Evolutionary conservation across 2,113 vertebrate genomes (phyloP), one percentile per base, ranked within the genome.

Genomic region (Odocoileus virginianus): DNA sequence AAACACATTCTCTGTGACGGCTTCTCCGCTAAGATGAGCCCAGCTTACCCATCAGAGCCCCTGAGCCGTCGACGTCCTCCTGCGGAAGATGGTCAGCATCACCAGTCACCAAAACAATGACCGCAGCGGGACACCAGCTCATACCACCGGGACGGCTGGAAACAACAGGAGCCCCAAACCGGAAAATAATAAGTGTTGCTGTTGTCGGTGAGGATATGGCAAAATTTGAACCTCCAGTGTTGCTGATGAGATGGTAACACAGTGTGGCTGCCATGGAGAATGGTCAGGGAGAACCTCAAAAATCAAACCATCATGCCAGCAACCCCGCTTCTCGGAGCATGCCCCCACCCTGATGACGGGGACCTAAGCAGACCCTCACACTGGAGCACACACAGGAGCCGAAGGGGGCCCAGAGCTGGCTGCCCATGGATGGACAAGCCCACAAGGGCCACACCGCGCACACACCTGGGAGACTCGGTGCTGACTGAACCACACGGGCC

Each of bases 91-190:
- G 82, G 40, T 47, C 6, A 2, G 2, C 4, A 28, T 19, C 61
- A 5, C 50, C 0, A 0, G 27, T 19, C 78, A 3, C 16, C 33
- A 12, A 7, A 17, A 54, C 28, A 23, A 10, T 6, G 25, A 6
- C 76, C 5, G 0, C 6, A 1, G 79, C 0, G 54, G 57, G 61
- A 17, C 43, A 2, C 47, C 30, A 0, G 6, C 36, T 28, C 55
- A 11, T 3, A 1, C 67, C 3, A 0, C 88, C 1, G 0, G 64
- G 64, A 30, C 3, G 2, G 55, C 67, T 2, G 5, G 11, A 7
- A 21, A 7, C 5, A 28, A 4, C 27, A 15, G 33, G 40, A 33
- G 19, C 54, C 64, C 7, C 3, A 50, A 6, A 13, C 25, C 0
- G 0, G 87, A 40, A 10, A 30, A 8, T 12, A 14, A 14, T 55